These are phyloP conservation scores for Nomada hirtipes DNA, from an alignment of 2,888 invertebrate species.

Conservation along the genomic window DNA sequence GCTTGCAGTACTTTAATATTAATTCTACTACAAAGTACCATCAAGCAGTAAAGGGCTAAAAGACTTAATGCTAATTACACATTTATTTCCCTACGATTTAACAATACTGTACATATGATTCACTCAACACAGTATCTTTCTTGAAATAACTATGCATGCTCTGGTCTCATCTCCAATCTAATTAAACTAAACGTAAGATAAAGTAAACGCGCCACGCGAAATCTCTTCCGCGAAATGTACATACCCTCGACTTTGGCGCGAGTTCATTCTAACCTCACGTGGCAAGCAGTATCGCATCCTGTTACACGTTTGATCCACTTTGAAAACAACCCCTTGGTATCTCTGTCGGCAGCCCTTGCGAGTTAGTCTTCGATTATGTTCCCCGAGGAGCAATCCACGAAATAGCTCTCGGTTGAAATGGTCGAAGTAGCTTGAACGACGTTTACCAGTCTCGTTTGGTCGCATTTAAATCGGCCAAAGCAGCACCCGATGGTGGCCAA, in stretches of 20 bases:
- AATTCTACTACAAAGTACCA: too few relatives aligned
- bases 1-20: too few relatives aligned
- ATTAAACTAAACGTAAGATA: not conserved
- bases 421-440: constrained; percentile 55
- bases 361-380: constrained; percentile 65
- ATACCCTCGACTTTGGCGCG: not conserved
- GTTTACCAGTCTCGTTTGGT: constrained; percentile 60
- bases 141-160: not conserved
- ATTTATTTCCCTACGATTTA: too few relatives aligned
- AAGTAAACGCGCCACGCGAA: constrained; percentile 1
- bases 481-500: constrained; percentile 40
- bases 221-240: not conserved
- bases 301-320: constrained; percentile 60
- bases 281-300: constrained; percentile 35
- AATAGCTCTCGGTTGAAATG: constrained; percentile 56
- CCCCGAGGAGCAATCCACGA: constrained; percentile 61
- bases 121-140: not conserved
- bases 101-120: too few relatives aligned
- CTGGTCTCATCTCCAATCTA: not conserved
- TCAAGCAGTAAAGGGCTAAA: too few relatives aligned
- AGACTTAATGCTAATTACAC: too few relatives aligned
- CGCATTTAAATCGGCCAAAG: constrained; percentile 67
- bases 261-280: constrained; percentile 10
- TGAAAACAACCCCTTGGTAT: constrained; percentile 63
- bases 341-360: constrained; percentile 41